Base-by-base conservation (phyloP, 2,797 vertebrate genomes). In the Coracias cyanogaster region DNA sequence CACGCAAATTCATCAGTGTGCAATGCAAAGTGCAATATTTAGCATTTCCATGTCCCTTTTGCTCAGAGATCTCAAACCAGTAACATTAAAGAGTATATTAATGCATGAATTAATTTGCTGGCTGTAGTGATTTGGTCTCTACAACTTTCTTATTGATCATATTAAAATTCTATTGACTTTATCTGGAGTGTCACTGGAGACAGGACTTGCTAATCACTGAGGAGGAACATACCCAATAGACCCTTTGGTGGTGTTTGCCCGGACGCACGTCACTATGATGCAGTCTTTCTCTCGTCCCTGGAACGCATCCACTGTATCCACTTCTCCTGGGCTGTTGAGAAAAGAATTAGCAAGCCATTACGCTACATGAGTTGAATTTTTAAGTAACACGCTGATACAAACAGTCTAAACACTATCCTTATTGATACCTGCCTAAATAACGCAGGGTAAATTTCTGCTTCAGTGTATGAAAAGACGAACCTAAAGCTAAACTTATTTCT, bases 251-350 rank as follows among this genome's bases (percentile, higher is more conserved):
- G 93, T 86, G 90, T 96, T 98, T 8, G 99, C 98, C 87, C 99
- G 91, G 81, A 99, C 99, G 1, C 99, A 99, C 0, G 98, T 99
- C 41, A 99, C 99, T 31, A 99, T 98, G 77, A 99, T 86, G 35
- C 99, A 99, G 43, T 99, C 99, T 90, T 99, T 99, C 96, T 99
- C 98, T 4, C 98, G 96, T 4, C 99, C 99, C 97, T 99, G 99
- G 94, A 99, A 99, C 0, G 98, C 99, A 31, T 99, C 99, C 66
- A 99, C 99, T 0, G 99, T 99, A 72, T 99, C 98, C 26, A 99
- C 98, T 62, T 98, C 98, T 35, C 98, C 98, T 2, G 89, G 81
- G 52, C 98, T 99, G 62, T 12, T 46, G 21, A 51, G 31, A 39
- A 54, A 67, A 46, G 4, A 51, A 89, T 39, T 64, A 37, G 35